Conservation (phyloP, 2,113 vertebrate genomes). For the Laticauda laticaudata region DNA sequence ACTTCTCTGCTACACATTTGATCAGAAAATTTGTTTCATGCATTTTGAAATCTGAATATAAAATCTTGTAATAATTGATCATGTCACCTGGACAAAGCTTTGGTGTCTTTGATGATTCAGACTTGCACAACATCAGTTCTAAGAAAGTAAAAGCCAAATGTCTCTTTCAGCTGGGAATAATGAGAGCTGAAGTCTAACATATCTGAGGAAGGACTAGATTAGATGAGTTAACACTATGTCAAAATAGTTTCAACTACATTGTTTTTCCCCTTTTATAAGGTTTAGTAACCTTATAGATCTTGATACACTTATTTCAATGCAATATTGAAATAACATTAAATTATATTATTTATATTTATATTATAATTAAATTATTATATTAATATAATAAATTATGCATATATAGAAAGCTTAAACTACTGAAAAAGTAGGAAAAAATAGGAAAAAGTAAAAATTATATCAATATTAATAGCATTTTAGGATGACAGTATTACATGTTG, state of each 20-base stretch:
- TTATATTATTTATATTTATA: too few relatives aligned
- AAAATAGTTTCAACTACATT: background rate
- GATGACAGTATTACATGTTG: background rate
- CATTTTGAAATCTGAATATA: background rate
- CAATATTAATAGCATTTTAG: background rate
- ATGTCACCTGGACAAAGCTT: background rate
- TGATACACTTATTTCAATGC: background rate
- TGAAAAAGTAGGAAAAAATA: too few relatives aligned
- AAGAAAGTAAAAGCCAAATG: background rate
- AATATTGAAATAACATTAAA: background rate
- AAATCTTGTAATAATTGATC: background rate
- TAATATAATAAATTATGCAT: background rate
- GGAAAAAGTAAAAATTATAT: background rate
- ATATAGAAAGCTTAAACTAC: background rate
- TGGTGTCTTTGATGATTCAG: background rate
- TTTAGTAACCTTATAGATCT: background rate
- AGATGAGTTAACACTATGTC: background rate
- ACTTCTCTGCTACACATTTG: background rate
- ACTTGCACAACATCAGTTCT: background rate
- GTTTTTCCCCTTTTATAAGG: background rate
- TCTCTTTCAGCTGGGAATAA: background rate
- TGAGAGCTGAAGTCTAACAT: background rate
- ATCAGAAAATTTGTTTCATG: background rate
- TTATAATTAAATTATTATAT: too few relatives aligned
- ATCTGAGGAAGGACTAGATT: background rate